Conservation (phyloP, 2,888 invertebrate genomes). For the Hemicrepidius hirtus region DNA sequence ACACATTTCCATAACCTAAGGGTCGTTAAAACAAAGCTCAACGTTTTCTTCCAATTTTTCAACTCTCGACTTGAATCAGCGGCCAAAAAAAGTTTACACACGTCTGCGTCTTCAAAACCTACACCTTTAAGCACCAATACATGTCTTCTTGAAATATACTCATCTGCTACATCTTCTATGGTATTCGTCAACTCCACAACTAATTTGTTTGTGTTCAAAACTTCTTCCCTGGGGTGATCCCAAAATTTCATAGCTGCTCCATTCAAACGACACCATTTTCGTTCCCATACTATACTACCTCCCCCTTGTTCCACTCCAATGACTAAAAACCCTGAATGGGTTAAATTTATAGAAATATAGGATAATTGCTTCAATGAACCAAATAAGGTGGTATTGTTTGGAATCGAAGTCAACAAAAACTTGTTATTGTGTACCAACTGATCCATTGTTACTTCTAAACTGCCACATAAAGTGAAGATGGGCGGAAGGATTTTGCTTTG, state of each 20-base stretch:
- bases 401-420: conserved; percentile 6
- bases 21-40: conserved; percentile 32
- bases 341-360: conserved; percentile 60
- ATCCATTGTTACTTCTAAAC: background rate
- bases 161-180: conserved; percentile 43
- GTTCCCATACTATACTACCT: conserved; percentile 73
- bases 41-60: conserved; percentile 69
- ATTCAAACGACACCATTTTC: conserved; percentile 74
- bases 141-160: background rate
- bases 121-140: background rate
- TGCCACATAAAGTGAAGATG: conserved; percentile 60
- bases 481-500: conserved; percentile 56
- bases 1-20: conserved; percentile 34
- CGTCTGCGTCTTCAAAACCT: background rate
- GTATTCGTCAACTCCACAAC: conserved; percentile 70
- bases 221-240: conserved; percentile 73
- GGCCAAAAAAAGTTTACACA: conserved; percentile 68
- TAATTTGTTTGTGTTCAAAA: conserved; percentile 66
- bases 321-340: conserved; percentile 73
- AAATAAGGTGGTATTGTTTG: conserved; percentile 58
- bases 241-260: conserved; percentile 72
- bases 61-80: conserved; percentile 73
- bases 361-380: conserved; percentile 60
- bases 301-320: conserved; percentile 69
- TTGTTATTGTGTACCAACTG: background rate